A percentile compares a stretch with the other conserved stretches of the same genome.
These are phyloP conservation scores for Arizona elegans DNA, from an alignment of 2,113 vertebrate genomes.

Conservation along the genomic window DNA sequence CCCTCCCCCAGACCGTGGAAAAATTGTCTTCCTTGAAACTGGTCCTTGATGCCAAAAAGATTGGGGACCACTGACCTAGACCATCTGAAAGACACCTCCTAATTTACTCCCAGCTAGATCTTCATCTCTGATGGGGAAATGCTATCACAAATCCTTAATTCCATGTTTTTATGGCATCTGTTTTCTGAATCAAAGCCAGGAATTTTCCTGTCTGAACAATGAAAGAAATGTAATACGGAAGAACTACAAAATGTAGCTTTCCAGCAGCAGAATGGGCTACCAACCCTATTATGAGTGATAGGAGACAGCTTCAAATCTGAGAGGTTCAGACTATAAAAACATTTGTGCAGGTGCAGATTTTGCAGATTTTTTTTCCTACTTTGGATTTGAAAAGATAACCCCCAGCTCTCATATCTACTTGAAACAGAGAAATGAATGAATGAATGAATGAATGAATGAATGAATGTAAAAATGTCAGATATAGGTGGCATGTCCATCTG, in stretches of 20 bases:
- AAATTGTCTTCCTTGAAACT: neutral
- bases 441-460: no score
- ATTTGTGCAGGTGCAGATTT: neutral
- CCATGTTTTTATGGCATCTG: neutral
- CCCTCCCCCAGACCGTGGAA: no score
- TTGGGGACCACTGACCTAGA: neutral
- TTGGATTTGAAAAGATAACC: neutral
- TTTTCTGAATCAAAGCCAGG: neutral
- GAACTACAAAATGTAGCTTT: neutral
- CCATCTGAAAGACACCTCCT: neutral
- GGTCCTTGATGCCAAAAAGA: neutral
- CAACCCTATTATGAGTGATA: neutral
- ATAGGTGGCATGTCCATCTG: neutral
- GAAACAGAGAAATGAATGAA: neutral
- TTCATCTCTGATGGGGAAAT: neutral
- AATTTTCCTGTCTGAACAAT: neutral
- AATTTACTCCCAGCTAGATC: neutral
- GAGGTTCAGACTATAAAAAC: neutral
- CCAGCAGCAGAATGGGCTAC: neutral
- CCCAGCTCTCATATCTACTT: neutral
- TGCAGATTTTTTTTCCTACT: neutral
- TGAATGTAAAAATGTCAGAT: neutral
- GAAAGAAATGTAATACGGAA: neutral
- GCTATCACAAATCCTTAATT: neutral
- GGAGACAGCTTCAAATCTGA: neutral